These are phyloP conservation scores for Rhinatrema bivittatum DNA, from an alignment of 2,797 vertebrate species.

Conservation along the genomic window DNA sequence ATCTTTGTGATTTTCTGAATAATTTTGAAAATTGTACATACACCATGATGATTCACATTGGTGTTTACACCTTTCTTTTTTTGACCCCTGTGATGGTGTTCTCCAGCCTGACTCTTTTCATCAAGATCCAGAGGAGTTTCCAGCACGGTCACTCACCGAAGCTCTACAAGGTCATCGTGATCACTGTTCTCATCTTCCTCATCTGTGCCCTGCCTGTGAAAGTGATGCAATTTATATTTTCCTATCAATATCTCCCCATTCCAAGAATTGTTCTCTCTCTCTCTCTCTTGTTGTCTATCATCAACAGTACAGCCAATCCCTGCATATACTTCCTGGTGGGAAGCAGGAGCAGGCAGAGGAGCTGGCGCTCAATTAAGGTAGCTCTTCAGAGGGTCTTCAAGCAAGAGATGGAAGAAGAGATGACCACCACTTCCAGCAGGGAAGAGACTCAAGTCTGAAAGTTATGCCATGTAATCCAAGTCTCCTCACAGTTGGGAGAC, in stretches of 20 bases:
- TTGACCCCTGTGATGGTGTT: slow-evolving; percentile 5
- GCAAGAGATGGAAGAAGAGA: no score
- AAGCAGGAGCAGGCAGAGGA: background rate
- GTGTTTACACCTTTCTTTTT: background rate
- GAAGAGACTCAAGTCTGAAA: no score
- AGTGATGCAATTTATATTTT: slow-evolving; percentile 1
- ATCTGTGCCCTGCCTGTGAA: no score
- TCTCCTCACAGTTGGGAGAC: no score
- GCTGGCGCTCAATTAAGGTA: background rate
- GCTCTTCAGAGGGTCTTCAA: slow-evolving; percentile 1
- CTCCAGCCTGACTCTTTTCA: no score
- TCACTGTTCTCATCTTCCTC: no score
- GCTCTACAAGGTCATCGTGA: no score
- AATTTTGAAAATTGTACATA: no score
- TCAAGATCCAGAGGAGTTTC: no score
- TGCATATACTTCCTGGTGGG: slow-evolving; percentile 8
- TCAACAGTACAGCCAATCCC: background rate
- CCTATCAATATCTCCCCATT: slow-evolving; percentile 23
- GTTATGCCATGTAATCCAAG: no score
- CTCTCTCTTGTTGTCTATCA: background rate
- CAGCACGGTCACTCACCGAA: no score
- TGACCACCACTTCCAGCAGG: no score
- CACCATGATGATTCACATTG: slow-evolving; percentile 3
- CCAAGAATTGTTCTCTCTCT: slow-evolving; percentile 1
- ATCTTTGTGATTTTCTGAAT: background rate